Percentiles rank a stretch among this genome's conserved stretches.
These are phyloP conservation scores for Caenorhabditis sp. DNA, from an alignment of 2,888 invertebrate genomes.

Conservation along the genomic window DNA sequence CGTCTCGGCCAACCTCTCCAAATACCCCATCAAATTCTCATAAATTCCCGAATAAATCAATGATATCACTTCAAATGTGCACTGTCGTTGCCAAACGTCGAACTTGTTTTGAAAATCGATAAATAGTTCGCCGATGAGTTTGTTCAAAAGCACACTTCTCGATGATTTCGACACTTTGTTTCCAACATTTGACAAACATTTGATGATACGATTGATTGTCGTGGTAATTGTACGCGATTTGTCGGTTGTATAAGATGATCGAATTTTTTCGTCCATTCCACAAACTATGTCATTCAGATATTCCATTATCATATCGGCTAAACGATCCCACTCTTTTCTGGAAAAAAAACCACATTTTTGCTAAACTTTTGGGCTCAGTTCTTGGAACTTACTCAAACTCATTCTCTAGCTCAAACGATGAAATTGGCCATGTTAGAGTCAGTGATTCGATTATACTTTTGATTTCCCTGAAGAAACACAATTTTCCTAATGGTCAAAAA, in stretches of 20 bases:
- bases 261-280: slow-evolving; percentile 11
- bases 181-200: slow-evolving; percentile 24
- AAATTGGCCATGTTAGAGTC: slow-evolving; percentile 25
- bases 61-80: slow-evolving; percentile 11
- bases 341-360: no score
- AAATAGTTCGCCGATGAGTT: slow-evolving; percentile 12
- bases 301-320: slow-evolving; percentile 23
- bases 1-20: slow-evolving; percentile 4
- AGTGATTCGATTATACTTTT: slow-evolving; percentile 5
- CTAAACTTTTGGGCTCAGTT: not conserved
- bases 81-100: slow-evolving; percentile 9
- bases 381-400: slow-evolving; percentile 8
- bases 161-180: slow-evolving; percentile 21
- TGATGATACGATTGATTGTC: slow-evolving; percentile 18
- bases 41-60: slow-evolving; percentile 28
- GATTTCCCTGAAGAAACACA: slow-evolving; percentile 5
- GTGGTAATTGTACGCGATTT: not conserved
- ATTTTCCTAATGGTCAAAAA: slow-evolving; percentile 2
- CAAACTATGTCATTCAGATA: slow-evolving; percentile 21
- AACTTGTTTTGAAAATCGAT: slow-evolving; percentile 15
- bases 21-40: slow-evolving; percentile 15
- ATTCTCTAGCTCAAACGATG: slow-evolving; percentile 15
- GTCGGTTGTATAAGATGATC: not conserved
- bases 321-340: slow-evolving; percentile 25
- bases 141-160: slow-evolving; percentile 16